Conservation (phyloP, 2,797 vertebrate species). For the Hippopotamyrus pictus region DNA sequence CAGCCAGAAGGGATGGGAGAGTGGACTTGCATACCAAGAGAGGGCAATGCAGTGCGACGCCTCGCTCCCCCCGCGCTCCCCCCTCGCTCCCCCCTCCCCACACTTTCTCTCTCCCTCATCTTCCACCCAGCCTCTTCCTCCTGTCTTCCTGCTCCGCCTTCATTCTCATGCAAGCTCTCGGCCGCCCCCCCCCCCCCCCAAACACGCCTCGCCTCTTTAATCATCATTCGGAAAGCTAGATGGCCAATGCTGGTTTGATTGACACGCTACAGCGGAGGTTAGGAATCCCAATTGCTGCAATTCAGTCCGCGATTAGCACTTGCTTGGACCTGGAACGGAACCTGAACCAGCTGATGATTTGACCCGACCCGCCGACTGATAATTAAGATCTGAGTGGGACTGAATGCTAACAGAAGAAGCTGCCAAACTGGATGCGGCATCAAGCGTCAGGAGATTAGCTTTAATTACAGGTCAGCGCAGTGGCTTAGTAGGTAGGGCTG, state of each 20-base stretch:
- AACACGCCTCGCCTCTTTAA: background rate
- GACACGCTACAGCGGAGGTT: background rate
- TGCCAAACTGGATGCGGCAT: background rate
- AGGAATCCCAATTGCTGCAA: slow-evolving; percentile 7
- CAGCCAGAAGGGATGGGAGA: background rate
- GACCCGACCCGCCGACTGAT: background rate
- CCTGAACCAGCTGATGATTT: background rate
- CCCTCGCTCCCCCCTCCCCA: background rate
- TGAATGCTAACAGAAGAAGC: background rate
- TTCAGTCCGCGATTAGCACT: slow-evolving; percentile 4
- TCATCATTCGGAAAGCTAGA: background rate
- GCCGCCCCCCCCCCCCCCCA: background rate
- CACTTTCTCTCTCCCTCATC: background rate
- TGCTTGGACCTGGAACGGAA: slow-evolving; percentile 5
- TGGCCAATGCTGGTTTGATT: background rate
- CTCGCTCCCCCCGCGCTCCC: background rate
- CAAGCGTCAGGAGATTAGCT: background rate
- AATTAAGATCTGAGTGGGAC: background rate
- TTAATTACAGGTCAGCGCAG: background rate
- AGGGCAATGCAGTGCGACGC: slow-evolving; percentile 4
- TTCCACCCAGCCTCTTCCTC: background rate
- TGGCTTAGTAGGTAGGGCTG: background rate
- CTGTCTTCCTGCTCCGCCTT: background rate
- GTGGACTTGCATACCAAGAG: slow-evolving; percentile 15
- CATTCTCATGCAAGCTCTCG: slow-evolving; percentile 8